Percentiles rank a stretch among this genome's conserved stretches.
Conservation (phyloP, 2,113 vertebrate species). For the Bubo scandiacus region DNA sequence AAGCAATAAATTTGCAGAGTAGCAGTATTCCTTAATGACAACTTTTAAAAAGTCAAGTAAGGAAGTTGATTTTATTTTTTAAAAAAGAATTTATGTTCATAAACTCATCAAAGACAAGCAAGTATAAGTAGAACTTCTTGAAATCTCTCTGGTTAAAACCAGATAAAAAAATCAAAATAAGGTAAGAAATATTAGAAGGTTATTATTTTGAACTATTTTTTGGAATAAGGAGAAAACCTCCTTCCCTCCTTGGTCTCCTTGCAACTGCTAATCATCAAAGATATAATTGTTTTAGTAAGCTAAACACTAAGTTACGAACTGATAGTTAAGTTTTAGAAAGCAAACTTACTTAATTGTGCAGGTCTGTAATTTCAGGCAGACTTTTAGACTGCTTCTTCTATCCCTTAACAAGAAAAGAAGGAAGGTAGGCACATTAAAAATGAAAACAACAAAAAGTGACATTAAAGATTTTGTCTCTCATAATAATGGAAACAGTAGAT, state of each 20-base stretch:
- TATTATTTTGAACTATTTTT: neutral
- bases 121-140: neutral
- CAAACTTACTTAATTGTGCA: neutral
- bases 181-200: neutral
- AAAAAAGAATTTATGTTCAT: neutral
- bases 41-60: neutral
- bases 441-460: neutral
- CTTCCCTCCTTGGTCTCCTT: neutral
- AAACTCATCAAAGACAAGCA: neutral
- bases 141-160: neutral
- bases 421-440: neutral
- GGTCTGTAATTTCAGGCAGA: neutral
- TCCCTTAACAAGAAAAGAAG: neutral
- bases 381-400: neutral
- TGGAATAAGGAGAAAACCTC: neutral
- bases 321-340: neutral
- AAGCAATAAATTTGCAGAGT: neutral
- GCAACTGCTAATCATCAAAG: neutral
- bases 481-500: neutral
- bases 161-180: neutral
- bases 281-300: neutral
- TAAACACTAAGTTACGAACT: neutral
- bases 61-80: neutral
- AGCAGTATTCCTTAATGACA: neutral
- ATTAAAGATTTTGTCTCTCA: neutral